A percentile compares a stretch with the other conserved stretches of the same genome.
phyloP scores from a whole-genome alignment of 1,140 invertebrate species.

The Eueides isabella region DNA sequence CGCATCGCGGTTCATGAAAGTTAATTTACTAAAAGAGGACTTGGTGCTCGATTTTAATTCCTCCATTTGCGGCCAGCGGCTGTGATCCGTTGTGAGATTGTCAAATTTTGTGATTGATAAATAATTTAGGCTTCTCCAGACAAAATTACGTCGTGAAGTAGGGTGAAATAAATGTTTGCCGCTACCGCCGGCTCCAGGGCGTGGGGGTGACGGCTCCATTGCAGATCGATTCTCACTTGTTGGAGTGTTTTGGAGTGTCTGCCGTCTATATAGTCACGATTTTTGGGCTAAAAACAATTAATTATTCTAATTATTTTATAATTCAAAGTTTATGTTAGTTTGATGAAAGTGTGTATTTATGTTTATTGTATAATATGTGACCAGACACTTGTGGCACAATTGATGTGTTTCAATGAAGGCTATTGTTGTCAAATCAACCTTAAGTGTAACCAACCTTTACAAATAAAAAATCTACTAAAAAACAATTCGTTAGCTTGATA shows the following conservation, averaged over 20 bases:
- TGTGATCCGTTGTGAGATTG: conserved; percentile 14
- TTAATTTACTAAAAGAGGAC: conserved; percentile 28
- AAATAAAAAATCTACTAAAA: no score
- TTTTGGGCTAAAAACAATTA: neutral
- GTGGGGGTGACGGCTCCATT: conserved; percentile 64
- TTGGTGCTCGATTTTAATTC: conserved; percentile 32
- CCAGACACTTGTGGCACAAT: no score
- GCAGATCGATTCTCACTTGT: conserved; percentile 53
- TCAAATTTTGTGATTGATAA: conserved; percentile 46
- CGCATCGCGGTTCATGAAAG: conserved; percentile 17
- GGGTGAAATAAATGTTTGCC: conserved; percentile 60
- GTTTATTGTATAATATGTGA: no score
- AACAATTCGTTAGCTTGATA: no score
- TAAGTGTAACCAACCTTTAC: no score
- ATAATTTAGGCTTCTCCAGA: conserved; percentile 59
- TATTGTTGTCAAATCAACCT: no score
- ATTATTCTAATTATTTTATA: neutral
- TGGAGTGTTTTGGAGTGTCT: neutral
- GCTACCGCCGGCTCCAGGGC: conserved; percentile 22
- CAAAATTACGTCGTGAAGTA: conserved; percentile 52
- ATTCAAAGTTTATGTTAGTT: neutral
- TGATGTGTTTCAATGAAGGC: no score
- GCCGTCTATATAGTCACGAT: neutral
- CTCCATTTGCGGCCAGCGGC: conserved; percentile 26
- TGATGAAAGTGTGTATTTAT: no score